Evolutionary conservation across 2,797 vertebrate species (phyloP).

Genomic region (Chromis chromis): DNA sequence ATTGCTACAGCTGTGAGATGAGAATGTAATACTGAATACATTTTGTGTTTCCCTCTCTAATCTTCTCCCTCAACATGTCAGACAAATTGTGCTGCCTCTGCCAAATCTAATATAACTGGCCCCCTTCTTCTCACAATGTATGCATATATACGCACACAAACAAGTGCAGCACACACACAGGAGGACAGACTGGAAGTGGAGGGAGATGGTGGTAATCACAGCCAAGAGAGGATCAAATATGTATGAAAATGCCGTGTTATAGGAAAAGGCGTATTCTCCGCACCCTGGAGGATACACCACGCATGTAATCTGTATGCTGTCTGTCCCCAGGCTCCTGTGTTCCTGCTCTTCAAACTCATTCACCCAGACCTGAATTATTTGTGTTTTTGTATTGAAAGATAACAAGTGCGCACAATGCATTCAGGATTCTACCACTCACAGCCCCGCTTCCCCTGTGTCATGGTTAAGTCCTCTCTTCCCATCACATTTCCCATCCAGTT

Average conservation of each 20-base stretch:
- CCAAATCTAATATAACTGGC: constrained; percentile 81
- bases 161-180: constrained; percentile 13
- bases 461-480: constrained; percentile 52
- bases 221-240: constrained; percentile 79
- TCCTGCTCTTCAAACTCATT: constrained; percentile 74
- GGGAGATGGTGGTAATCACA: constrained; percentile 76
- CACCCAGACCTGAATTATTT: constrained; percentile 68
- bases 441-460: constrained; percentile 44
- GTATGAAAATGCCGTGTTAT: constrained; percentile 71
- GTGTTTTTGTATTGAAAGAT: constrained; percentile 72
- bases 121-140: constrained; percentile 43
- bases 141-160: constrained; percentile 34
- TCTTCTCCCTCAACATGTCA: constrained; percentile 84
- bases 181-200: constrained; percentile 42
- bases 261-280: constrained; percentile 43
- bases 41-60: constrained; percentile 79
- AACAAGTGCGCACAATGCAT: constrained; percentile 66
- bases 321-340: constrained; percentile 54
- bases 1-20: constrained; percentile 82
- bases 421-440: constrained; percentile 54
- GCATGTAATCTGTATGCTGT: constrained; percentile 67
- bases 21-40: constrained; percentile 82
- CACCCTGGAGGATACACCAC: constrained; percentile 56
- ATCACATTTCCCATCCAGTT: constrained; percentile 62
- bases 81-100: constrained; percentile 82